Base-by-base conservation (phyloP, 2,113 vertebrate species). In the Burhinus oedicnemus region DNA sequence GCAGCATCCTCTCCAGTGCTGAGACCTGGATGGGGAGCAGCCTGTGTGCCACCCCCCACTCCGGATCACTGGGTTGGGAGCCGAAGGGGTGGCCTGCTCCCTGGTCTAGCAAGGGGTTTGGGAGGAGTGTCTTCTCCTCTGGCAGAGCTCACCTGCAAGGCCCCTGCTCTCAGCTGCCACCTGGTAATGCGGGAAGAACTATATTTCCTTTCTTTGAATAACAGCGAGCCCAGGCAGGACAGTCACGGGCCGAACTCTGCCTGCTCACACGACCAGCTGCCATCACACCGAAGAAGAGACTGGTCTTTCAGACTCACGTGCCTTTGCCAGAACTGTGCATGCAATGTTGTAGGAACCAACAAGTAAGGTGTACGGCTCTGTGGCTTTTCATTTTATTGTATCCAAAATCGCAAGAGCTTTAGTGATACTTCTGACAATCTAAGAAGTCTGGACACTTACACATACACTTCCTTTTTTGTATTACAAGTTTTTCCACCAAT, bases 211-310 rank as follows among this genome's bases (percentile, higher is more conserved):
- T 61, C 13, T 51, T 26, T 4, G 6, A 26, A 4, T 22, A 26
- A 22, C 1, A 6, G 38, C 52, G 72, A 9, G 23, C 14, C 3
- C 70, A 47, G 10, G 4, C 34, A 36, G n/a, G 34, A 47, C 32
- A 27, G 40, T 9, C 52, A 12, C 40, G 27, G 42, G 57, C 23
- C 34, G 57, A 2, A 6, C 14, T 78, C 40, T 62, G 26, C 4
- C 13, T 68, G 58, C 72, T 58, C 0, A 0, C 58, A 3, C 0
- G 3, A 14, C 17, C 44, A 25, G 0, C 14, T 36, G 4, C 14
- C 18, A 6, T 49, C 61, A 8, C 5, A 18, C 12, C 26, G 9
- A 75, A 82, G 62, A 26, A 75, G 36, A 61, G 34, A 8, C 40
- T 55, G 22, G 12, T 38, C 38, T 77, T 69, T 60, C 70, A 83